Conservation (phyloP, 2,797 vertebrate genomes). For the Iguana delicatissima region DNA sequence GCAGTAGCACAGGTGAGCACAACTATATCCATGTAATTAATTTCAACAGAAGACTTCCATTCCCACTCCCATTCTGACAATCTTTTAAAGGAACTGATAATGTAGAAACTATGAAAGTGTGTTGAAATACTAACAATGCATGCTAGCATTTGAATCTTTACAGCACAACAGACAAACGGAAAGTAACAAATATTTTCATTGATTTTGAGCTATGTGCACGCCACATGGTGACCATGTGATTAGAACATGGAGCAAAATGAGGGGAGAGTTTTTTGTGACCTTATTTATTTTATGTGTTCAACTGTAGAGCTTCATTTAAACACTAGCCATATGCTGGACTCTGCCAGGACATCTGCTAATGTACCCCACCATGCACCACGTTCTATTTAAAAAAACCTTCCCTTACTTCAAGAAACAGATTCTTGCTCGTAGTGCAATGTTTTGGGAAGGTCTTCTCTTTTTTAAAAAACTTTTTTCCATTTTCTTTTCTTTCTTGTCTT, state of each 20-base stretch:
- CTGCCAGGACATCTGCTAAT: conserved; percentile 68
- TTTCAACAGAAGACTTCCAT: background rate
- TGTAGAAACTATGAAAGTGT: conserved; percentile 31
- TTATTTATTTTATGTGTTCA: conserved; percentile 71
- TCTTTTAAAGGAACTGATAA: background rate
- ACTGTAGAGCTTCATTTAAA: conserved; percentile 69
- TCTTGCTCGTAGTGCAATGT: background rate
- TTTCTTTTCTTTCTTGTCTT: too few species aligned
- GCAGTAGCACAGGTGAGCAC: background rate
- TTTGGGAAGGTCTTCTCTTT: too few species aligned
- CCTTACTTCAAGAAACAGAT: conserved; percentile 32
- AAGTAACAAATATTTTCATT: conserved; percentile 63
- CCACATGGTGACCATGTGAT: conserved; percentile 67
- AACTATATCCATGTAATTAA: background rate
- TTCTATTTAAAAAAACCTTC: conserved; percentile 30
- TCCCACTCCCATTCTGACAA: background rate
- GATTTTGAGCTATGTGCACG: conserved; percentile 55
- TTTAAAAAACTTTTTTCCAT: conserved; percentile 7
- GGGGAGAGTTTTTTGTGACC: conserved; percentile 55
- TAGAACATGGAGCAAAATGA: conserved; percentile 58
- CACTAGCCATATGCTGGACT: conserved; percentile 69
- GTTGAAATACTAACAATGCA: conserved; percentile 9
- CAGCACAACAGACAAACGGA: conserved; percentile 17
- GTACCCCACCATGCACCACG: conserved; percentile 34
- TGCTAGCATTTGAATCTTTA: conserved; percentile 53